Evolutionary conservation across 2,888 invertebrate genomes (phyloP).

Genomic region (Steinernema carpocapsae): DNA sequence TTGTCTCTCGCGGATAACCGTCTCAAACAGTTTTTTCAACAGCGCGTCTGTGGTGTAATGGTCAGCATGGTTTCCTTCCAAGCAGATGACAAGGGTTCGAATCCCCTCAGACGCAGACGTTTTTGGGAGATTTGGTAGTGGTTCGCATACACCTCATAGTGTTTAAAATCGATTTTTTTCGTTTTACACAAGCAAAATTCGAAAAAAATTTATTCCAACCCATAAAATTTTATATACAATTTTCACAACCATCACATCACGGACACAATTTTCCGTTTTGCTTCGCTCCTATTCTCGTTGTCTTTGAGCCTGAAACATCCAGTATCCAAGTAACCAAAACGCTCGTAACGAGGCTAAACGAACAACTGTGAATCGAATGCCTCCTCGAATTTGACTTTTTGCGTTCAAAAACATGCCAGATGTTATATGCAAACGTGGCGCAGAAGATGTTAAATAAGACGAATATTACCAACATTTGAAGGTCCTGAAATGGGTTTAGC

Average conservation of each 20-base stretch:
- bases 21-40: too few species aligned
- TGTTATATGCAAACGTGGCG: slow-evolving; percentile 25
- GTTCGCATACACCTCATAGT: too few species aligned
- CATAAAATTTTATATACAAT: not conserved
- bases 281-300: not conserved
- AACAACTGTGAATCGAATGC: not conserved
- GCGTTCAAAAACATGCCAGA: slow-evolving; percentile 23
- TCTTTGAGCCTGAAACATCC: not conserved
- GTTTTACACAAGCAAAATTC: too few species aligned
- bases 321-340: not conserved
- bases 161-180: too few species aligned
- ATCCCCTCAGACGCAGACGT: too few species aligned
- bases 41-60: too few species aligned
- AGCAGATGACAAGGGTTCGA: too few species aligned
- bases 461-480: not conserved
- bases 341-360: not conserved
- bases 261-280: not conserved
- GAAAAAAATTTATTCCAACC: not conserved
- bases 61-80: too few species aligned
- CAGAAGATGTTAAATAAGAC: slow-evolving; percentile 14
- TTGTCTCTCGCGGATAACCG: too few species aligned
- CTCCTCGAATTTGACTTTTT: slow-evolving; percentile 29
- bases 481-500: too few species aligned
- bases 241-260: not conserved
- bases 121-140: too few species aligned